Base-by-base conservation (phyloP, 2,888 invertebrate species). In the Ecliptopera silaceata region DNA sequence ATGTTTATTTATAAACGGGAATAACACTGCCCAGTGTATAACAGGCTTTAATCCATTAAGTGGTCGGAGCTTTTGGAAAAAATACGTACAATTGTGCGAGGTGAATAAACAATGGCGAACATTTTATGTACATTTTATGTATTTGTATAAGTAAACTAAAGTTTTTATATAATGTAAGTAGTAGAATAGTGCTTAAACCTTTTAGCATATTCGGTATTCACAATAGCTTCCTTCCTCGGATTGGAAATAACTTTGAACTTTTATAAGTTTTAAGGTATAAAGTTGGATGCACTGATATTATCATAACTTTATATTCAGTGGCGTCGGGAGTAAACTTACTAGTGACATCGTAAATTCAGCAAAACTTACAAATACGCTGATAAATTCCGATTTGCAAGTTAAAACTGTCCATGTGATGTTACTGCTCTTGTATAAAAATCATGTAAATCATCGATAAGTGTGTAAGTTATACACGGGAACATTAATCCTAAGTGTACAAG, bases 261-360 rank as follows among this genome's bases (percentile, higher is more conserved):
- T 85, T 83, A 80, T 79, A 85, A 86, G 80, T 84, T 86, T 83
- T 83, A 84, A 84, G 82, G 79, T 82, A 75, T 79, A 64, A 74
- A 84, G 81, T 84, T 81, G 71, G 73, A 73, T 83, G 82, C 81
- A 82, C 78, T 77, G 71, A 73, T 71, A 90, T 89, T 88, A 84
- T 79, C 90, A 90, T 89, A 90, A 88, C 84, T 89, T 86, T 86
- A 84, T 80, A 89, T 89, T 84, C 88, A 86, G 82, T 79, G 83
- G 79, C 78, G 81, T 75, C 73, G 80, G 78, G 79, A 81, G 75
- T 77, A 82, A 87, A 78, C 79, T 88, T 80, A 80, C 82, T 77
- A 77, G 83, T 82, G 81, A 84, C 79, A 75, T 84, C 88, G 84
- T 90, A 90, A 90, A 90, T 90, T 86, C 73, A 71, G 71, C 65